Evolutionary conservation across 2,888 invertebrate species (phyloP).

Genomic region (Herminia tarsipennalis): DNA sequence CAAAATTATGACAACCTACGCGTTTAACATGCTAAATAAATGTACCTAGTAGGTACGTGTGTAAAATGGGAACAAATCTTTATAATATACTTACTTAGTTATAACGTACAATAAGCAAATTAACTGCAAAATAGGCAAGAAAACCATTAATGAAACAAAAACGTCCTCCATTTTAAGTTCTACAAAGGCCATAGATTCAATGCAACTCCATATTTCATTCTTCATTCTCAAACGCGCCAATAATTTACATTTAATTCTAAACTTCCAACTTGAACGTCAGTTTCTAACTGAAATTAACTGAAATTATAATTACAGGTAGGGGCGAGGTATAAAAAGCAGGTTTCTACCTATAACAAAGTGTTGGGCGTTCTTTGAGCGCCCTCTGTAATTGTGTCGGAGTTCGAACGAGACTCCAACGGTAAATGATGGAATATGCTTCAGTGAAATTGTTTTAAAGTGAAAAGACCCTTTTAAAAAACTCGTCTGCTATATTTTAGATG

Average conservation of each 20-base stretch:
- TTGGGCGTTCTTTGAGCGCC: constrained; percentile 28
- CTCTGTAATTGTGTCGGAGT: constrained; percentile 34
- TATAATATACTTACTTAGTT: too few species aligned
- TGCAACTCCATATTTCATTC: background rate
- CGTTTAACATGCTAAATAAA: too few species aligned
- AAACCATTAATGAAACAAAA: too few species aligned
- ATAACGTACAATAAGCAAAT: too few species aligned
- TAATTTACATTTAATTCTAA: constrained; percentile 4
- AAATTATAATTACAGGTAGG: constrained; percentile 36
- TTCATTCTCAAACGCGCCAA: background rate
- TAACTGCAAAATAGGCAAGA: too few species aligned
- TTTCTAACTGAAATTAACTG: constrained; percentile 31
- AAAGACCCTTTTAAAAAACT: constrained; percentile 5
- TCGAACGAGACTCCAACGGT: constrained; percentile 17
- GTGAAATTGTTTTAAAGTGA: constrained; percentile 8
- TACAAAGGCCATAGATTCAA: too few species aligned
- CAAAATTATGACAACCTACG: too few species aligned
- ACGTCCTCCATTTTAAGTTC: too few species aligned
- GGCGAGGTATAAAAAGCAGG: constrained; percentile 18
- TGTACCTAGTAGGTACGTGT: too few species aligned
- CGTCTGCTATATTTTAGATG: background rate
- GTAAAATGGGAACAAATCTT: too few species aligned
- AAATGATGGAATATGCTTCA: constrained; percentile 17
- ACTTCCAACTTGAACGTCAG: constrained; percentile 6
- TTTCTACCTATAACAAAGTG: constrained; percentile 26